Evolutionary conservation across 2,113 vertebrate species (phyloP), one percentile per base, ranked within the genome.

Genomic region (Phoxinus phoxinus): DNA sequence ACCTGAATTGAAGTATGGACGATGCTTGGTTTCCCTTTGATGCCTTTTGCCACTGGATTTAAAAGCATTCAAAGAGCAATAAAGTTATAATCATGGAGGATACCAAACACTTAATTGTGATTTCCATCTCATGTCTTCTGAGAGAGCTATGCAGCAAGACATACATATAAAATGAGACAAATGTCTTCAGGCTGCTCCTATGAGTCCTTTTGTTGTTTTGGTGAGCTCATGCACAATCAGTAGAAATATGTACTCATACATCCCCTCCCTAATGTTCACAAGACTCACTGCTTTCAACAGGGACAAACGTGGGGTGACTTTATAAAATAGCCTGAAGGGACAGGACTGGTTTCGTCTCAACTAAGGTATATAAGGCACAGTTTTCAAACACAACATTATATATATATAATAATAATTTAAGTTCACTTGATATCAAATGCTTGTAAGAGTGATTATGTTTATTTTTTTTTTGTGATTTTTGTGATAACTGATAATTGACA

Each of bases 191-290:
- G 93, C 87, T 93, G 85, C 79, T 87, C 88, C 86, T 75, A 74
- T 74, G 5, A 75, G 88, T 87, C 90, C 88, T 88, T 91, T 91
- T 93, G 91, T 75, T 94, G 86, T 89, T 88, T 94, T 90, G 89
- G 91, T 89, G 90, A 94, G 93, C 91, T 93, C 90, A 93, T 88
- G 93, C 86, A 88, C 91, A 91, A 93, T 92, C 90, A 91, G 84
- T 25, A 89, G 90, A 92, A 91, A 93, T 91, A 90, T 89, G 72
- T 56, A 84, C 88, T 89, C 83, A 86, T 90, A 92, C 91, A 93
- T 89, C 86, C 23, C 85, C 84, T 73, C 27, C 83, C 90, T 92
- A 85, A 86, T 76, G 87, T 92, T 93, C 92, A 89, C 85, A 90
- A 90, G 91, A 90, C 84, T 90, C 87, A 90, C 74, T 90, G 85